Base-by-base conservation (phyloP, 2,888 invertebrate genomes). In the Hyles lineata region DNA sequence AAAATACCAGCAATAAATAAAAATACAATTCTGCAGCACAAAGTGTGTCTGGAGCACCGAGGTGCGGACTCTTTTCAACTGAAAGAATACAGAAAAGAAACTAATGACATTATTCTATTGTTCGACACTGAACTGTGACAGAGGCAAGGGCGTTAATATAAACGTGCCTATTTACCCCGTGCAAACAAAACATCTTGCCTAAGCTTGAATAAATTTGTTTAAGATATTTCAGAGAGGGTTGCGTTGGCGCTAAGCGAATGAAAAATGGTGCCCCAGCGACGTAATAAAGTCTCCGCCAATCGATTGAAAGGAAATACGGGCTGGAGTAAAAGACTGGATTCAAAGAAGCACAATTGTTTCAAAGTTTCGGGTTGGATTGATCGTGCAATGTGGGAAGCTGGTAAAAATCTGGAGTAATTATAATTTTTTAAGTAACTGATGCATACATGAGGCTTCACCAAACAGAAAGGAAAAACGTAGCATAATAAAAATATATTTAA, bases 181-280 rank as follows among this genome's bases (percentile, higher is more conserved):
- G 74, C 78, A 82, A 82, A 82, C 81, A 83, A 82, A 84, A 81
- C 79, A 81, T 79, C 78, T 79, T 76, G 74, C 77, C 78, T 85
- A 81, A 84, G 82, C 81, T 80, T 80, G 79, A 83, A 83, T 83
- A 81, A 82, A 83, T 85, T 85, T 83, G 82, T 81, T 79, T 84
- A 80, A 84, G 81, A 82, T 79, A 82, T 84, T 84, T 82, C 76
- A 59, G 78, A 82, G 82, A 79, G 84, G 80, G 84, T 83, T 82
- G 81, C 73, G 75, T 74, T 78, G 75, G 74, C 78, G 78, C 78
- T 82, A 82, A 84, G 79, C 79, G 80, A 76, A 79, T 83, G 82
- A 83, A 83, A 84, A 83, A 84, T 85, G 80, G 81, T 77, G 78
- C 78, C 74, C 73, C 77, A 78, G 79, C 81, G 78, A 81, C 80